These are phyloP conservation scores for Leptura quadrifasciata DNA, from an alignment of 2,888 invertebrate species.

Conservation along the genomic window DNA sequence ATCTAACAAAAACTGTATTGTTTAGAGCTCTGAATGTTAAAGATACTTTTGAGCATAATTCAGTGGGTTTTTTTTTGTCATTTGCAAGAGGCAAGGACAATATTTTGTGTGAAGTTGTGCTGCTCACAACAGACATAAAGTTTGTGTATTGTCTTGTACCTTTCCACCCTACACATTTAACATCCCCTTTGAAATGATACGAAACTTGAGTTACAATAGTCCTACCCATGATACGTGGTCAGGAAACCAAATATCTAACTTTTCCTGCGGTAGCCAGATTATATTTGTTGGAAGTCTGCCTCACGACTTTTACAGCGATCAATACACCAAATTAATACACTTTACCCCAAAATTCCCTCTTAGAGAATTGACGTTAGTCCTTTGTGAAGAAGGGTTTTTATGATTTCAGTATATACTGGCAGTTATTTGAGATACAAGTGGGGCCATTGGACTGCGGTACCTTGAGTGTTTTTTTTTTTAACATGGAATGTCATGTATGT, in stretches of 20 bases:
- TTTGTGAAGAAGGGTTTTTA: neutral
- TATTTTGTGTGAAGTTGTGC: neutral
- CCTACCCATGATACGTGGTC: slow-evolving; percentile 1
- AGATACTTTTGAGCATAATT: no score
- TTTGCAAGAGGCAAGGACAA: neutral
- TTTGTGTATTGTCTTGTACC: neutral
- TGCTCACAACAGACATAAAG: neutral
- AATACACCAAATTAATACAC: slow-evolving; percentile 1
- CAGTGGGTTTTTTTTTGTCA: neutral
- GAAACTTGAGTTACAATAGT: neutral
- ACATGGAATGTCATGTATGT: no score
- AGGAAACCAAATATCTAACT: slow-evolving; percentile 12
- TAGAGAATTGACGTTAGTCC: neutral
- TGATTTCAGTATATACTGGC: neutral
- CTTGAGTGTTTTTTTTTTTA: no score
- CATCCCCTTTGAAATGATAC: neutral
- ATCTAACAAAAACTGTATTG: no score
- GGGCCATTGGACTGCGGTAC: no score
- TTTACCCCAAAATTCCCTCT: neutral
- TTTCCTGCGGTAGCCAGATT: neutral
- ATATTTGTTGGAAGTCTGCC: slow-evolving; percentile 3
- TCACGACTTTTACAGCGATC: slow-evolving; percentile 10
- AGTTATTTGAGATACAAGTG: no score
- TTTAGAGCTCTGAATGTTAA: no score
- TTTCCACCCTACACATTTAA: slow-evolving; percentile 1